phyloP scores from a whole-genome alignment of 2,888 invertebrate species.

The Phaedon cochleariae region DNA sequence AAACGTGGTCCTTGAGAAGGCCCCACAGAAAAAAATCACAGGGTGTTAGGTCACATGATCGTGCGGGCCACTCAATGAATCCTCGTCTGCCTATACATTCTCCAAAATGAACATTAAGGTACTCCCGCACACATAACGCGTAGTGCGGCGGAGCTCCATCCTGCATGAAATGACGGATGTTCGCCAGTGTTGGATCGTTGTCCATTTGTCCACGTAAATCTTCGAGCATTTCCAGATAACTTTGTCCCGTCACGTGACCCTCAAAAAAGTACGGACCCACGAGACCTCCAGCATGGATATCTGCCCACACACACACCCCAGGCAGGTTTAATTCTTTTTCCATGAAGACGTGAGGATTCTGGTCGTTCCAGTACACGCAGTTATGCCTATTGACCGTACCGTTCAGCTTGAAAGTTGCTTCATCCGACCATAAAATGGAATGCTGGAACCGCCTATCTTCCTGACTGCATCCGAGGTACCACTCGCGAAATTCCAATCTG shows the following conservation, averaged over 20 bases:
- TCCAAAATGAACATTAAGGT: constrained; percentile 24
- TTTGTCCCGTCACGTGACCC: no score
- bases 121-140: constrained; percentile 10
- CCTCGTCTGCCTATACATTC: constrained; percentile 28
- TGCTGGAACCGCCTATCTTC: constrained; percentile 28
- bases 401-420: constrained; percentile 42
- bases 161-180: constrained; percentile 20
- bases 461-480: constrained; percentile 29
- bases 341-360: no score
- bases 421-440: no score
- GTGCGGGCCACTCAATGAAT: constrained; percentile 25
- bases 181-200: constrained; percentile 20
- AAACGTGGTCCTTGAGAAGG: neutral
- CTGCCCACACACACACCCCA: constrained; percentile 43
- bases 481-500: constrained; percentile 41
- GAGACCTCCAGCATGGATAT: constrained; percentile 38
- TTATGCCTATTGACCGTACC: constrained; percentile 46
- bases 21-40: constrained; percentile 17
- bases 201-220: neutral
- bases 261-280: constrained; percentile 40
- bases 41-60: constrained; percentile 25
- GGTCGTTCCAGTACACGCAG: constrained; percentile 45
- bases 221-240: no score
- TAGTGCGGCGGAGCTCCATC: constrained; percentile 38
- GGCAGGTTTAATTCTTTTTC: constrained; percentile 34